Evolutionary conservation across 2,113 vertebrate genomes (phyloP), one percentile per base, ranked within the genome.

Genomic region (Psilopsiagon aymara): DNA sequence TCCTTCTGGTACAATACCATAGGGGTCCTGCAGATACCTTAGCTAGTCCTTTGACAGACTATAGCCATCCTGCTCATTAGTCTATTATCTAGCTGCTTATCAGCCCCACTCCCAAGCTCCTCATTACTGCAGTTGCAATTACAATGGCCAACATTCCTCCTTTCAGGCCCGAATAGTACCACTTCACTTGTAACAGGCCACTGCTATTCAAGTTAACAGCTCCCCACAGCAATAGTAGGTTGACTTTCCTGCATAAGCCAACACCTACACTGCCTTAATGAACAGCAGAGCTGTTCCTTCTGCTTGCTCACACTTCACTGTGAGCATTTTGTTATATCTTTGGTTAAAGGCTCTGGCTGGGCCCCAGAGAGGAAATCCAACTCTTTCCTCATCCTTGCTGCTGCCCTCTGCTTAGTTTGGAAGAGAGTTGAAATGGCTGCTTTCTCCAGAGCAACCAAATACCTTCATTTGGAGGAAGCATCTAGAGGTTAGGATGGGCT

Each of bases 51-150:
- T 87, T 57, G 95, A 21, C 84, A 33, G 74, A 12, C 88, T 66
- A 19, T 15, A 80, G 86, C 95, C 83, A 85, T 94, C 33, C 93
- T 86, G 78, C 93, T 97, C 96, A 95, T 97, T 96, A 95, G 83
- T 91, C 90, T 60, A 21, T 91, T 95, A 95, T 92, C 94, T 68
- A 25, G 57, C 91, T 69, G 91, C 83, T 95, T n/a, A 95, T 89
- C 93, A 87, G 82, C 86, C 49, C 55, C 63, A 43, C 73, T 97
- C 96, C 95, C 95, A 87, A 84, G 94, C 93, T 71, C 91, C 95
- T 95, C 94, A 66, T 96, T 95, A 89, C 43, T 1, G 88, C 76
- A 17, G 46, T 84, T 15, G 94, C 95, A 86, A 89, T 96, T 83
- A 49, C 64, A 67, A 90, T 41, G 86, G 78, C 85, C 69, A 80